Evolutionary conservation across 1,140 invertebrate species (phyloP).

Genomic region (silkworm (Bombyx mori)): ASM3026992v2 NC_085115.1:634001-634500

Average conservation of each 20-base stretch:
- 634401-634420: constrained; percentile 92
- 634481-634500: constrained; percentile 87
- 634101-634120: no score
- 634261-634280: no score
- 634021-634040: no score
- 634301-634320: constrained; percentile 96
- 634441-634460: constrained; percentile 92
- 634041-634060: no score
- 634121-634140: no score
- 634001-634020: no score
- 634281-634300: constrained; percentile 60
- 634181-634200: no score
- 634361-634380: constrained; percentile 97
- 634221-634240: neutral
- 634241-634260: no score
- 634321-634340: constrained; percentile 93
- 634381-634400: constrained; percentile 95
- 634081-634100: no score
- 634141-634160: no score
- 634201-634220: neutral
- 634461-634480: constrained; percentile 91
- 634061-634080: neutral
- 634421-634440: constrained; percentile 88
- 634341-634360: constrained; percentile 96
- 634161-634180: no score